A percentile compares a stretch with the other conserved stretches of the same genome.
These are phyloP conservation scores for Columbina picui DNA, from an alignment of 2,113 vertebrate species.

Conservation along the genomic window DNA sequence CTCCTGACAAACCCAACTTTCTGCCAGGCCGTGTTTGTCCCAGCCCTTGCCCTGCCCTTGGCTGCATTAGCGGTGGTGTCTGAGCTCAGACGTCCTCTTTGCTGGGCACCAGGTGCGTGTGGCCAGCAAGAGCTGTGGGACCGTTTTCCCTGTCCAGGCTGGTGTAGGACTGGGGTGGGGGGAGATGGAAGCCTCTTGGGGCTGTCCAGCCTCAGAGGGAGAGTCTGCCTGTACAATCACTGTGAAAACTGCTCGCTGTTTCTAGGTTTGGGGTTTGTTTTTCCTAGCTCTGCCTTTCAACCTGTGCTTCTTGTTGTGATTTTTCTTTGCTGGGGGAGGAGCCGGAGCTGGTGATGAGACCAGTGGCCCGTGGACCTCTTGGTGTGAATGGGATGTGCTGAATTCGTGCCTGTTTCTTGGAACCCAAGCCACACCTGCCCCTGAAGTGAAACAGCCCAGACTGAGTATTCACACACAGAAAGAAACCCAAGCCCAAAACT, in stretches of 20 bases:
- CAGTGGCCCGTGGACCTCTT: neutral
- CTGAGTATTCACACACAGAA: neutral
- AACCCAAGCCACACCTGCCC: neutral
- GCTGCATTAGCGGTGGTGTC: neutral
- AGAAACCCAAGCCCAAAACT: neutral
- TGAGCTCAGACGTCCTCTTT: neutral
- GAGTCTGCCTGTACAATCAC: neutral
- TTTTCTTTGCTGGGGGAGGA: neutral
- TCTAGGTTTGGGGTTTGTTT: neutral
- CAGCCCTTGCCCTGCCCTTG: neutral
- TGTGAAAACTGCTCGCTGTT: neutral
- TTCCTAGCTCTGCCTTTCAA: neutral
- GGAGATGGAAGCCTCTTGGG: neutral
- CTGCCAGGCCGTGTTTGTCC: neutral
- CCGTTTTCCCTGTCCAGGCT: neutral
- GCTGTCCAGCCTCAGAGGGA: neutral
- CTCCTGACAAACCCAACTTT: neutral
- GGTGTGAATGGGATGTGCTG: neutral
- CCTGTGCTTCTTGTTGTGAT: too few relatives aligned
- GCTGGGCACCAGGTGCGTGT: too few relatives aligned
- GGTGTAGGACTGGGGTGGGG: neutral
- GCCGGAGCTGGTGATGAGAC: neutral
- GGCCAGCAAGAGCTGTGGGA: neutral
- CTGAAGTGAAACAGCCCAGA: neutral
- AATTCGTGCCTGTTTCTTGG: neutral